Evolutionary conservation across 2,113 vertebrate species (phyloP), one percentile per base, ranked within the genome.

Genomic region (Lophius piscatorius): DNA sequence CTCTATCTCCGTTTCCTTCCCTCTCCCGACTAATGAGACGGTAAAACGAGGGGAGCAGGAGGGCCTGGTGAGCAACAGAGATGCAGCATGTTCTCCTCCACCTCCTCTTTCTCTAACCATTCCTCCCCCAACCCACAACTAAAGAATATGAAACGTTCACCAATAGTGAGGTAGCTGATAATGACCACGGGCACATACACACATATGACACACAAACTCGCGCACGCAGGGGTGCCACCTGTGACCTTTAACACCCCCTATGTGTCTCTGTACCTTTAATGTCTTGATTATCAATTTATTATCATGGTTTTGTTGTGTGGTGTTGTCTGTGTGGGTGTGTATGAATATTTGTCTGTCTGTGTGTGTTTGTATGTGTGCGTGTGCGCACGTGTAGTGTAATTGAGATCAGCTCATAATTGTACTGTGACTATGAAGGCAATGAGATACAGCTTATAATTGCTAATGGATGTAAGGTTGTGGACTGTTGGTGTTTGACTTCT

Each of bases 21-120:
- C 55, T 77, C 78, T 64, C 65, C 14, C 6, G 72, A 73, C 80
- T 89, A 89, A 89, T 89, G 83, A 87, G 85, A 80, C 74, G 79
- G 74, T 68, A 62, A 80, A 80, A 80, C 23, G 49, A 70, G 59
- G 58, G 77, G 76, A 86, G 83, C 83, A 84, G 83, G 83, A 80
- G 85, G 64, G 70, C 80, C 81, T 74, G 72, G 75, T 81, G 81
- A 81, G 77, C 69, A n/a, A 74, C 75, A 72, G 68, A 67, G 78
- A 76, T 63, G 58, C 58, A 21, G 76, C 75, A 66, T 31, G 26
- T 61, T 69, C 63, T 21, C 49, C 74, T 29, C 55, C 41, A 4
- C 47, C n/a, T 1, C 28, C 24, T 18, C 36, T 21, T 12, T 23
- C 34, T 42, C 38, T 36, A 21, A 21, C 47, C 26, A 7, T 39